These are phyloP conservation scores for Psittacus erithacus DNA, from an alignment of 2,113 vertebrate genomes.

Conservation along the genomic window DNA sequence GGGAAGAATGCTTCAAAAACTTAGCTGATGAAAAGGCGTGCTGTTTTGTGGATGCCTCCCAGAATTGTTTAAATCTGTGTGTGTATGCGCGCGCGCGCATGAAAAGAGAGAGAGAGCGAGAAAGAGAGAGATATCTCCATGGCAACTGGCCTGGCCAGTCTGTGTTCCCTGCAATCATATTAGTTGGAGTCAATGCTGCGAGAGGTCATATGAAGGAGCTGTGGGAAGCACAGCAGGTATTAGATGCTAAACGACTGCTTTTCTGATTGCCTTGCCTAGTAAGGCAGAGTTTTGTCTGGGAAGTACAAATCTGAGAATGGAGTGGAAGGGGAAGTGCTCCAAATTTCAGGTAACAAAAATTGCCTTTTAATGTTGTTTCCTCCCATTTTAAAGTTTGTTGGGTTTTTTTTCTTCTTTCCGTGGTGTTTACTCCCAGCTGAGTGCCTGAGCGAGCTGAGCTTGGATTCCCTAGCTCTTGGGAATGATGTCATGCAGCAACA, in stretches of 20 bases:
- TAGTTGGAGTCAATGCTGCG: slow-evolving; percentile 61
- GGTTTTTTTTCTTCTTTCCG: not conserved
- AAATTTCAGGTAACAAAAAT: slow-evolving; percentile 77
- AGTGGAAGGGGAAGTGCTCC: slow-evolving; percentile 71
- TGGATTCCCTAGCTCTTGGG: slow-evolving; percentile 61
- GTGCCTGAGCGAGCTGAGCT: slow-evolving; percentile 31
- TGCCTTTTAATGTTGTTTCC: not conserved
- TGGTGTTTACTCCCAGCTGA: slow-evolving; percentile 33
- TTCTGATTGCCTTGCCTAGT: slow-evolving; percentile 59
- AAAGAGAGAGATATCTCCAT: slow-evolving; percentile 74
- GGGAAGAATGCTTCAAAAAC: slow-evolving; percentile 69
- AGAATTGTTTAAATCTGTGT: slow-evolving; percentile 59
- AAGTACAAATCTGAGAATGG: slow-evolving; percentile 77
- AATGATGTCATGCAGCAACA: slow-evolving; percentile 78
- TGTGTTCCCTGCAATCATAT: slow-evolving; percentile 66
- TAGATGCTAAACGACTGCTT: slow-evolving; percentile 40
- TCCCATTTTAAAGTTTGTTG: not conserved
- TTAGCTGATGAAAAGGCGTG: slow-evolving; percentile 72
- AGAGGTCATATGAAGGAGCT: slow-evolving; percentile 79
- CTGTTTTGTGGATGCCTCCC: slow-evolving; percentile 72
- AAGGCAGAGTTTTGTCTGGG: slow-evolving; percentile 68
- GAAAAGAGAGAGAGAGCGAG: not conserved
- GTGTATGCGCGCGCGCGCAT: not conserved
- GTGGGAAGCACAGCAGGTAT: slow-evolving; percentile 79
- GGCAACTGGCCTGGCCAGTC: slow-evolving; percentile 74